Conservation (phyloP, 2,888 invertebrate species). For the Sceliomorpha sp. region DNA sequence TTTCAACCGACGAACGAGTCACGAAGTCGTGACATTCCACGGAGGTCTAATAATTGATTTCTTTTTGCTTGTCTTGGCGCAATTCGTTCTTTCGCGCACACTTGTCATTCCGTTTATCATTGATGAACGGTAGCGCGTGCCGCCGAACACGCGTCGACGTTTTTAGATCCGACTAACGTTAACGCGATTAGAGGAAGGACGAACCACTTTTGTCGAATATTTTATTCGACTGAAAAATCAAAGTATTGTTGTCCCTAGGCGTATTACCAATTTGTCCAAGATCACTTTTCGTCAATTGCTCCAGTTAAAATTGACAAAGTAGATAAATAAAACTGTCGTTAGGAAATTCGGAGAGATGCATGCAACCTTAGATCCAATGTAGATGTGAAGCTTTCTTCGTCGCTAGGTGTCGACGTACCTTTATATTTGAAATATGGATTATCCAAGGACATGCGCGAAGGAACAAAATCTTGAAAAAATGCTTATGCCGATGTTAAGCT, state of each 20-base stretch:
- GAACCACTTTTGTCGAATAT: not conserved
- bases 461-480: too few species aligned
- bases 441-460: too few species aligned
- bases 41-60: constrained; percentile 39
- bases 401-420: too few species aligned
- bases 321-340: constrained; percentile 15
- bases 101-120: constrained; percentile 8
- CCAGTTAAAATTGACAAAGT: constrained; percentile 12
- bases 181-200: constrained; percentile 16
- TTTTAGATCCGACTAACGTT: constrained; percentile 2
- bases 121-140: constrained; percentile 33
- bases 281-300: too few species aligned
- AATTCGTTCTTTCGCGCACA: constrained; percentile 17
- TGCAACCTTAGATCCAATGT: too few species aligned
- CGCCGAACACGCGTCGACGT: constrained; percentile 17
- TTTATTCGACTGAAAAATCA: too few species aligned
- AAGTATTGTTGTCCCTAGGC: too few species aligned
- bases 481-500: too few species aligned
- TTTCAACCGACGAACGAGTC: constrained; percentile 22
- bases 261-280: too few species aligned
- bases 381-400: too few species aligned
- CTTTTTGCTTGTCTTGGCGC: constrained; percentile 4
- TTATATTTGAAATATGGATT: too few species aligned
- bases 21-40: constrained; percentile 38
- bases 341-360: too few species aligned